Conservation (phyloP, 2,888 invertebrate species). For the Axea sp. region DNA sequence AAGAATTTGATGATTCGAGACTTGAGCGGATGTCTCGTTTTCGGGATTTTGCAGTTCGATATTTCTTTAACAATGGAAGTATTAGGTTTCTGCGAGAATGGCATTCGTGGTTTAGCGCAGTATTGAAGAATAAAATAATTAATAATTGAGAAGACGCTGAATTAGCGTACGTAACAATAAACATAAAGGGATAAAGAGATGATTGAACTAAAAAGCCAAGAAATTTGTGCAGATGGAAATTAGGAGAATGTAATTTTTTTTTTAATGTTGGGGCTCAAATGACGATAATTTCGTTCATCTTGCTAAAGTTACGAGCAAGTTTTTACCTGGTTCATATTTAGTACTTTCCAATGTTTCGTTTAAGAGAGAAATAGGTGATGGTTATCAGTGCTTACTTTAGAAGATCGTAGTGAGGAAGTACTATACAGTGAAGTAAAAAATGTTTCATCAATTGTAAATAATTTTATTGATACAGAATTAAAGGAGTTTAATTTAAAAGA, state of each 20-base stretch:
- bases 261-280: constrained; percentile 29
- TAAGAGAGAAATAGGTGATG: constrained; percentile 32
- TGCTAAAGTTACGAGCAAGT: constrained; percentile 30
- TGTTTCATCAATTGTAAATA: constrained; percentile 18
- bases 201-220: constrained; percentile 25
- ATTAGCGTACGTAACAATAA: too few relatives aligned
- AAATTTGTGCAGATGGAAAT: constrained; percentile 24
- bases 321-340: constrained; percentile 18
- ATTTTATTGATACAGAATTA: constrained; percentile 24
- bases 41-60: too few relatives aligned
- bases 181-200: constrained; percentile 24
- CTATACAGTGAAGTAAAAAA: constrained; percentile 21
- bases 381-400: constrained; percentile 26
- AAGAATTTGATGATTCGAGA: too few relatives aligned
- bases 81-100: too few relatives aligned
- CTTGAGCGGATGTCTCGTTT: too few relatives aligned
- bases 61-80: too few relatives aligned
- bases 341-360: constrained; percentile 27
- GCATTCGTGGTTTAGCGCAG: too few relatives aligned
- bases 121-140: too few relatives aligned
- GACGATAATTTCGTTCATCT: constrained; percentile 27
- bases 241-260: constrained; percentile 26
- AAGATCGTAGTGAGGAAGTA: constrained; percentile 20
- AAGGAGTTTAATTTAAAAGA: constrained; percentile 21
- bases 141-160: too few relatives aligned